Conservation (phyloP, 1,140 invertebrate species). For the Leptestheria dahalacensis region DNA sequence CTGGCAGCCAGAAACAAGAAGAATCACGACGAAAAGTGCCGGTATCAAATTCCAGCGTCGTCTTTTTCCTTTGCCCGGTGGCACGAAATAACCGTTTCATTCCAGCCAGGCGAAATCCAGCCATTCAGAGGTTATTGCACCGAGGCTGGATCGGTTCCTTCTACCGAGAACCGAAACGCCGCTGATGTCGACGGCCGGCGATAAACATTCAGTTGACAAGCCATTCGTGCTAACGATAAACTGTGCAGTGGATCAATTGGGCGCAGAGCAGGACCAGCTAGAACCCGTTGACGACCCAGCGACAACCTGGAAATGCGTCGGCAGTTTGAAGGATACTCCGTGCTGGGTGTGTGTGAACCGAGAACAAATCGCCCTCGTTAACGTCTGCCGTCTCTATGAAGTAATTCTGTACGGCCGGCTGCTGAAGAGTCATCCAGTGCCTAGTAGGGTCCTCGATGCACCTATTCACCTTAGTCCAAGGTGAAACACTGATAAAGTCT, state of each 20-base stretch:
- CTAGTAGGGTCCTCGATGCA: no score
- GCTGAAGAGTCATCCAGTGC: not conserved
- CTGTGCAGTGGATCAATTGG: no score
- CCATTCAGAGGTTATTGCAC: not conserved
- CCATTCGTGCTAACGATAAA: no score
- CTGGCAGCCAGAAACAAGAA: conserved; percentile 19
- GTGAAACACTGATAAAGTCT: no score
- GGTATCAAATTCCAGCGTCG: not conserved
- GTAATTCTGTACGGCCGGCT: not conserved
- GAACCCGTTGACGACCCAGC: not conserved
- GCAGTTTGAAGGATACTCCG: not conserved
- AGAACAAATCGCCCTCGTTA: not conserved
- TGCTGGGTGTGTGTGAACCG: not conserved
- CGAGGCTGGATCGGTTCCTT: not conserved
- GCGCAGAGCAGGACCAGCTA: no score
- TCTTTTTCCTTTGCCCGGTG: not conserved
- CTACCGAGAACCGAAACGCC: no score
- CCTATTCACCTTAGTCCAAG: no score
- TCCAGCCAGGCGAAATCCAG: conserved; percentile 5
- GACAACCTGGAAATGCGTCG: not conserved
- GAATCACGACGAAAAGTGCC: not conserved
- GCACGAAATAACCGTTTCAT: no score
- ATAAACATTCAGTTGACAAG: no score
- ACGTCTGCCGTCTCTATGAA: conserved; percentile 3
- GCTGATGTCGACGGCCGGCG: no score